phyloP scores from a whole-genome alignment of 2,113 vertebrate species.

The Egretta garzetta region DNA sequence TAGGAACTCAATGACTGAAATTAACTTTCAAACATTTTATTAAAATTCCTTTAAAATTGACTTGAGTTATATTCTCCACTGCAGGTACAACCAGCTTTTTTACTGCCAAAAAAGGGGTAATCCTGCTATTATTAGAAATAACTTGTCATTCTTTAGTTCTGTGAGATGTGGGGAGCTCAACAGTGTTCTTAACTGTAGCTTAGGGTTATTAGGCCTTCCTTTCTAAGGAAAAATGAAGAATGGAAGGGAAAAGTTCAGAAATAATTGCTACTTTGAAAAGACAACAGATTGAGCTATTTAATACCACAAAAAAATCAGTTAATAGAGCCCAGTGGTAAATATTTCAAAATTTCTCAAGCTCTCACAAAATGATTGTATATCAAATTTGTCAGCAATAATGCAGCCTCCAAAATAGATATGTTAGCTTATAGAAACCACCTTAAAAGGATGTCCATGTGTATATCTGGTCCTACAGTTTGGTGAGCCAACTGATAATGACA shows the following conservation, averaged over 20 bases:
- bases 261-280: neutral
- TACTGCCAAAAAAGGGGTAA: neutral
- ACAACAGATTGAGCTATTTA: neutral
- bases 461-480: neutral
- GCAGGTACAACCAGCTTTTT: neutral
- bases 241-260: neutral
- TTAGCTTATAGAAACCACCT: neutral
- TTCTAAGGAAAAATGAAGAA: neutral
- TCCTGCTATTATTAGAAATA: neutral
- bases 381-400: neutral
- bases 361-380: neutral
- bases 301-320: neutral
- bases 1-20: neutral
- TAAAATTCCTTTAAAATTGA: neutral
- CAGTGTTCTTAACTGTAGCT: neutral
- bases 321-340: neutral
- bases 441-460: neutral
- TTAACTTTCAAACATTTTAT: neutral
- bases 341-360: slow-evolving; percentile 8
- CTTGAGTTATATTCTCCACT: neutral
- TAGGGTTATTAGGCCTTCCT: neutral
- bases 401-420: neutral
- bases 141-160: neutral
- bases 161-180: neutral
- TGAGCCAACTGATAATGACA: neutral